Evolutionary conservation across 1,140 invertebrate species (phyloP).

Genomic region (Pollicipes pollicipes): DNA sequence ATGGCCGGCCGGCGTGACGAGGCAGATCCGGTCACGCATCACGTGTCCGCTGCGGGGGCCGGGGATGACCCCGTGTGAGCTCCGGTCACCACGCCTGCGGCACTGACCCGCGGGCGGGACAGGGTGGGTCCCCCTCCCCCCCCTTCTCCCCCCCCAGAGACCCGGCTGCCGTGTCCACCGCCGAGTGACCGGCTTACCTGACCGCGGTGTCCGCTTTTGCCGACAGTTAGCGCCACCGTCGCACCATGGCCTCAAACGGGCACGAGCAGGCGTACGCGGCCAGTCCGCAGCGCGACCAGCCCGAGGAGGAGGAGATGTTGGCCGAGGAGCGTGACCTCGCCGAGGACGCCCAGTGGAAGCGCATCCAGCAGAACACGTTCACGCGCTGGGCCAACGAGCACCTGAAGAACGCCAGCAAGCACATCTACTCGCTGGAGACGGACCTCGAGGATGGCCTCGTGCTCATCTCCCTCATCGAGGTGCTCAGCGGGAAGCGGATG

Average conservation of each 20-base stretch:
- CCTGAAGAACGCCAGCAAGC: conserved; percentile 58
- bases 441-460: conserved; percentile 72
- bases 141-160: too few species aligned
- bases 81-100: too few species aligned
- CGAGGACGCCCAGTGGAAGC: conserved; percentile 82
- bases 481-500: conserved; percentile 60
- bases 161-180: too few species aligned
- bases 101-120: too few species aligned
- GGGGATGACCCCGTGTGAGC: too few species aligned
- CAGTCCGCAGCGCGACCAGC: not conserved
- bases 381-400: conserved; percentile 89
- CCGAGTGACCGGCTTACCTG: not conserved
- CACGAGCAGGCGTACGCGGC: not conserved
- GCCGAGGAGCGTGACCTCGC: conserved; percentile 64
- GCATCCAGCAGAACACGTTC: conserved; percentile 89
- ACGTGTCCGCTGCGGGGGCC: too few species aligned
- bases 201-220: not conserved
- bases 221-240: not conserved
- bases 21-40: too few species aligned
- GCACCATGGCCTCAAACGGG: not conserved
- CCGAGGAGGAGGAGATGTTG: conserved; percentile 53
- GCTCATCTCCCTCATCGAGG: conserved; percentile 66
- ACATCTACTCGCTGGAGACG: conserved; percentile 59
- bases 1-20: too few species aligned
- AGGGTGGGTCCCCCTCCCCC: too few species aligned